Evolutionary conservation across 2,113 vertebrate genomes (phyloP).

Genomic region (Monopterus albus): DNA sequence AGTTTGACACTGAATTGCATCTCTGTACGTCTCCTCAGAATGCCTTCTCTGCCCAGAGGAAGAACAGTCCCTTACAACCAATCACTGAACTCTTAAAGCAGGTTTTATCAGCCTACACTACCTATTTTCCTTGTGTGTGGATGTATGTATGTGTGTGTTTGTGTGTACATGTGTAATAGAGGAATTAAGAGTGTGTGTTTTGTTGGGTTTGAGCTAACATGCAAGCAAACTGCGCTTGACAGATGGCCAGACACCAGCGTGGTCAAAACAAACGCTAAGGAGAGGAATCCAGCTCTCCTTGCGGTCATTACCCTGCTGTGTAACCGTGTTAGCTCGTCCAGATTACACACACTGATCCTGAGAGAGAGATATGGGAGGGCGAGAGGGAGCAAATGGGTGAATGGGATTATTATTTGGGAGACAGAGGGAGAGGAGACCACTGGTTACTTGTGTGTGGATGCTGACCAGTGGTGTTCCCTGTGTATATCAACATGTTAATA

Average conservation of each 20-base stretch:
- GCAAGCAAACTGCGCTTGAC: slow-evolving; percentile 50
- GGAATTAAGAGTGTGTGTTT: slow-evolving; percentile 34
- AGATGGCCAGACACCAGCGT: slow-evolving; percentile 54
- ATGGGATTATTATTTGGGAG: slow-evolving; percentile 74
- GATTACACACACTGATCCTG: slow-evolving; percentile 71
- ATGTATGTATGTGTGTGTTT: slow-evolving; percentile 16
- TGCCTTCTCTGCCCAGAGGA: background rate
- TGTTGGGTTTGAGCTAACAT: slow-evolving; percentile 43
- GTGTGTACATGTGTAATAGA: slow-evolving; percentile 10
- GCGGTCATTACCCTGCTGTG: slow-evolving; percentile 54
- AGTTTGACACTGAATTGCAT: slow-evolving; percentile 46
- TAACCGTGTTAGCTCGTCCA: slow-evolving; percentile 67
- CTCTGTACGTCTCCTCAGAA: slow-evolving; percentile 24
- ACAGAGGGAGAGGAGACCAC: slow-evolving; percentile 60
- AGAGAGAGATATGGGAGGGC: slow-evolving; percentile 25
- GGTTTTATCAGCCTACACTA: slow-evolving; percentile 52
- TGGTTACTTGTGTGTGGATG: slow-evolving; percentile 71
- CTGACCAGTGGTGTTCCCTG: slow-evolving; percentile 76
- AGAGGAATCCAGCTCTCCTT: slow-evolving; percentile 64
- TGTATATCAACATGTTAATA: slow-evolving; percentile 86
- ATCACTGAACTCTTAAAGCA: slow-evolving; percentile 57
- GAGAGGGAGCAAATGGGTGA: slow-evolving; percentile 51
- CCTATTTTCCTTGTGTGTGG: slow-evolving; percentile 51
- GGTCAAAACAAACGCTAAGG: slow-evolving; percentile 64
- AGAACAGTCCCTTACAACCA: slow-evolving; percentile 23